Evolutionary conservation across 2,797 vertebrate species (phyloP).

Genomic region (Myotis pilosus): DNA sequence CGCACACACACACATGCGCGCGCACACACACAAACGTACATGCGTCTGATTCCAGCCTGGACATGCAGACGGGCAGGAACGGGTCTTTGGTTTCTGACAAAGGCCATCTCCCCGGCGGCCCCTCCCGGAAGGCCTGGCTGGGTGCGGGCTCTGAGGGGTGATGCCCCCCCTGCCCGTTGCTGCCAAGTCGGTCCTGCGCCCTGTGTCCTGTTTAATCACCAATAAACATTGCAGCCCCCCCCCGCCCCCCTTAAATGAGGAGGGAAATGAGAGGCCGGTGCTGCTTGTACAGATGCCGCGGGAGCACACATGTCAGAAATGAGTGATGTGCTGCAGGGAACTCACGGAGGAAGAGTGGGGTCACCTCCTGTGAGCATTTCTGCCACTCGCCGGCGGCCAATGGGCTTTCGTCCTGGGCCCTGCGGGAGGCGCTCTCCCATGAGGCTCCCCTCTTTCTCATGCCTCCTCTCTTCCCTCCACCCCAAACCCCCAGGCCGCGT

Average conservation of each 20-base stretch:
- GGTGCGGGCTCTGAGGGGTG: not conserved
- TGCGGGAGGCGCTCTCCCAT: not conserved
- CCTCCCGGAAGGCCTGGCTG: not conserved
- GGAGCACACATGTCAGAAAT: slow-evolving; percentile 52
- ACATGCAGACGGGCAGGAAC: slow-evolving; percentile 61
- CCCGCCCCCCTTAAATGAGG: not conserved
- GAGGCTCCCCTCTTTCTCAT: accelerated
- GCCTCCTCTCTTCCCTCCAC: not conserved
- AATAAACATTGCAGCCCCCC: not conserved
- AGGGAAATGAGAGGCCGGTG: slow-evolving; percentile 47
- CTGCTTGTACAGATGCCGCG: slow-evolving; percentile 57
- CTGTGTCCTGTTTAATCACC: slow-evolving; percentile 39
- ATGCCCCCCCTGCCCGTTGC: slow-evolving; percentile 35
- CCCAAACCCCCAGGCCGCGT: not conserved
- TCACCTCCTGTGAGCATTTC: not conserved
- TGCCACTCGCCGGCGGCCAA: accelerated
- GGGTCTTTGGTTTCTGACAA: slow-evolving; percentile 36
- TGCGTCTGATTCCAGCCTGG: slow-evolving; percentile 67
- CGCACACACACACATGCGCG: no score
- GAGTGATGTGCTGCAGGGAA: slow-evolving; percentile 48
- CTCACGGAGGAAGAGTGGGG: not conserved
- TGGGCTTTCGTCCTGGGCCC: not conserved
- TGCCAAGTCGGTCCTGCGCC: slow-evolving; percentile 43
- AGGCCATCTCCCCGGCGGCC: slow-evolving; percentile 52
- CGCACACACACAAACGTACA: not conserved